Evolutionary conservation across 2,888 invertebrate species (phyloP), one percentile per base, ranked within the genome.

Genomic region (Mantis religiosa): DNA sequence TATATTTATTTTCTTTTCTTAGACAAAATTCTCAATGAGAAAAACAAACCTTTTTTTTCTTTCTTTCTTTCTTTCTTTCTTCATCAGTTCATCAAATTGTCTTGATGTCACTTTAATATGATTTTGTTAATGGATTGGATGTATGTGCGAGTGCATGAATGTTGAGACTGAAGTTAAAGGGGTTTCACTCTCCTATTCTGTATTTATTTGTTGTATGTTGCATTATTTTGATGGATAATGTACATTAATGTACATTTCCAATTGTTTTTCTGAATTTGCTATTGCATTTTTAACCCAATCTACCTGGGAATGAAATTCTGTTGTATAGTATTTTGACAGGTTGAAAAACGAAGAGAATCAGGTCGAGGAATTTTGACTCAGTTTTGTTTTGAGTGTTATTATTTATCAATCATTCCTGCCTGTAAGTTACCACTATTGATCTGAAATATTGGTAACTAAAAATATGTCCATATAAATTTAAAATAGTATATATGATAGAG

Each of bases 341-440:
- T 20, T 71, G 54, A 71, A 15, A 71, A 71, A 20, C 6, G 20
- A 71, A 20, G 54, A 71, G 54, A 25, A 71, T 71, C 54, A 71
- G 54, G 54, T 71, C 54, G 25, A 14, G 54, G 54, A 71, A 71
- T 71, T 41, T n/a, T 82, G 82, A 34, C 82, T 34, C n/a, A 34
- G n/a, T 87, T 87, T 82, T 82, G 82, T 87, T 87, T n/a, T 82
- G 82, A 82, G 30, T 87, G 34, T 82, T 34, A 81, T 82, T 87
- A 82, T 87, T 87, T 87, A 87, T 34, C 25, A 87, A 87, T 82
- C 87, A 87, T 87, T 87, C 87, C 87, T 87, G 87, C 87, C 87
- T 87, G 87, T 41, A 28, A 87, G 87, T 87, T 87, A 87, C 87
- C 87, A 82, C 20, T 47, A 28, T 41, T 41, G 28, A 86, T 27